Base-by-base conservation (phyloP, 1,140 invertebrate species). In the Rhagoletis zephyria region DNA sequence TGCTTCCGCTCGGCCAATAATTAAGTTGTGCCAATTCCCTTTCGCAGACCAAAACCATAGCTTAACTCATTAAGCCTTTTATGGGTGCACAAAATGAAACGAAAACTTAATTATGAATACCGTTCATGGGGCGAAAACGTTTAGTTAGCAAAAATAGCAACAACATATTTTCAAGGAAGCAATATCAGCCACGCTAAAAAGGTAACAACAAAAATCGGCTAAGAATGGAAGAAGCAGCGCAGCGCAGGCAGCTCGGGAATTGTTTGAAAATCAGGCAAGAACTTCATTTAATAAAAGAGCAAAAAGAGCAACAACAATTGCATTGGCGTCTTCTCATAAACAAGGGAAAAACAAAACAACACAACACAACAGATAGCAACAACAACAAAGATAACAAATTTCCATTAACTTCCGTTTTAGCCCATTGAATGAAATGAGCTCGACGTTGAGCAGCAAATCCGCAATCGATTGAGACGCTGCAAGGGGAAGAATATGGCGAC, bases 321-420 rank as follows among this genome's bases (percentile, higher is more conserved):
- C 63, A 16, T n/a, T 64, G 30, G 1, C 30, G 30, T 30, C 30
- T 30, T 1, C 30, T 30, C 30, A 30, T 30, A 63, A 63, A 63
- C 12, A 63, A 63, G 61, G 3, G n/a, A 63, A 63, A 12, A 63
- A 63, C 61, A 63, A 63, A 10, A 63, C 10, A 63, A 63, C 0
- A 30, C 4, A 64, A 1, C 14, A 77, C 2, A 19, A 81, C 12
- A 81, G 10, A 56, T 16, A 56, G 48, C 42, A 16, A 16, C 70
- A 74, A 48, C 42, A 74, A 56, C 48, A 81, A 9, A 51, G 16
- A 74, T 42, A 74, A 10, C 40, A 6, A 81, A 14, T 81, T 67
- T 59, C 48, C 45, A 81, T 81, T 56, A 81, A 81, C 74, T 81
- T 81, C 74, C 74, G 74, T 30, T 81, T 81, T 19, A 12, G 61